Evolutionary conservation across 1,140 invertebrate genomes (phyloP), one percentile per base, ranked within the genome.

Genomic region (Cydia amplana): DNA sequence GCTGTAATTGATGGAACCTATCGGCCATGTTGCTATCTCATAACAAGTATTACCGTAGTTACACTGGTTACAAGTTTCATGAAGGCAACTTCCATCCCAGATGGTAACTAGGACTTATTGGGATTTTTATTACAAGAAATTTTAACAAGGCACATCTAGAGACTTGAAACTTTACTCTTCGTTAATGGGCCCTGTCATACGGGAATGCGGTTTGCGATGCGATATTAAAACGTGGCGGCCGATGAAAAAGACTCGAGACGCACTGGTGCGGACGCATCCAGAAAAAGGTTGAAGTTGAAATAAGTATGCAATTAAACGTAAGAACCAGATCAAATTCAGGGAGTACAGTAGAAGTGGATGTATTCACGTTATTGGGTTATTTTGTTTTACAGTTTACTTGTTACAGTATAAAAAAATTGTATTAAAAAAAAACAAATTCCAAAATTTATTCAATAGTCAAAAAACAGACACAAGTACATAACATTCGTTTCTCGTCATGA

Each of bases 131-230:
- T 43, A 60, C 23, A 60, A 60, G 51, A 9, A 20, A 60, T 60
- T n/a, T 23, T 10, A 23, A 60, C 23, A 23, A 7, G 55, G 2
- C 7, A 60, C 55, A 60, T 60, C 55, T 23, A 60, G 55, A 23
- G 10, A 60, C 55, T 23, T 12, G 20, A 23, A 20, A 60, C 20
- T 6, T 4, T n/a, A 18, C 51, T 60, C 55, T 4, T 23, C 9
- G 55, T 60, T 7, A 60, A 60, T 60, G 55, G 18, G 55, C 55
- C 55, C 7, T 60, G 55, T 60, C 55, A 60, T 60, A 60, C 55
- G 16, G 55, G 55, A 60, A 60, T 60, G 55, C 55, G 55, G 55
- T 60, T 60, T 60, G 55, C 55, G 55, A 60, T 60, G 55, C 55
- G 55, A 60, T 60, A 60, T 60, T 60, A 23, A 60, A 60, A 60